A percentile compares a stretch with the other conserved stretches of the same genome.
Evolutionary conservation across 2,797 vertebrate species (phyloP).

Genomic region (Arvicola amphibius): DNA sequence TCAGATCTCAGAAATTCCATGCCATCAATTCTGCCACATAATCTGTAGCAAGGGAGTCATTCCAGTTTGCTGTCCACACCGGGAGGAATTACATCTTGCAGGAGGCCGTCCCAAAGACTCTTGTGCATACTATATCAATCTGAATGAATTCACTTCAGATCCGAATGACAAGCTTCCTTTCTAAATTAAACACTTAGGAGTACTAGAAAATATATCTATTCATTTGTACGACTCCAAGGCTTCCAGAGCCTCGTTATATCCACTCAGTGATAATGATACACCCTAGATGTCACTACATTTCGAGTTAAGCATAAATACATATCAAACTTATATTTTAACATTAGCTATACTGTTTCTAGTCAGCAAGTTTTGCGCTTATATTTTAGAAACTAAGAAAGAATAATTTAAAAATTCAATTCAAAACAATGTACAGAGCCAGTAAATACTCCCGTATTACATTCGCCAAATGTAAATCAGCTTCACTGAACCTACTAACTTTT

Average conservation of each 20-base stretch:
- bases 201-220: not conserved
- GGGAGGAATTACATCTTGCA: not conserved
- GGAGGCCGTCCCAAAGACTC: not conserved
- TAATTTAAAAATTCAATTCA: slow-evolving; percentile 43
- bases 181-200: not conserved
- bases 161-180: not conserved
- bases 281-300: not conserved
- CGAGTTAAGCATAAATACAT: slow-evolving; percentile 26
- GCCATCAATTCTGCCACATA: not conserved
- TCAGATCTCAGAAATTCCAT: not conserved
- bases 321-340: slow-evolving; percentile 27
- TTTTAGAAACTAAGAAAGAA: slow-evolving; percentile 50
- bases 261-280: not conserved
- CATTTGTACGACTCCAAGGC: not conserved
- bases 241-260: not conserved
- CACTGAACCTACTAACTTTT: slow-evolving; percentile 10
- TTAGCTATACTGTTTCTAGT: slow-evolving; percentile 25
- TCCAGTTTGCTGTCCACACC: not conserved
- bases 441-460: slow-evolving; percentile 22
- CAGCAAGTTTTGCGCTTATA: slow-evolving; percentile 32
- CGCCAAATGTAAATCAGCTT: not conserved
- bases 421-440: slow-evolving; percentile 5
- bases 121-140: not conserved
- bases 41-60: not conserved
- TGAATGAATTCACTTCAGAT: slow-evolving; percentile 23